A percentile compares a stretch with the other conserved stretches of the same genome.
Conservation (phyloP, 2,113 vertebrate species). For the Bufo bufo region DNA sequence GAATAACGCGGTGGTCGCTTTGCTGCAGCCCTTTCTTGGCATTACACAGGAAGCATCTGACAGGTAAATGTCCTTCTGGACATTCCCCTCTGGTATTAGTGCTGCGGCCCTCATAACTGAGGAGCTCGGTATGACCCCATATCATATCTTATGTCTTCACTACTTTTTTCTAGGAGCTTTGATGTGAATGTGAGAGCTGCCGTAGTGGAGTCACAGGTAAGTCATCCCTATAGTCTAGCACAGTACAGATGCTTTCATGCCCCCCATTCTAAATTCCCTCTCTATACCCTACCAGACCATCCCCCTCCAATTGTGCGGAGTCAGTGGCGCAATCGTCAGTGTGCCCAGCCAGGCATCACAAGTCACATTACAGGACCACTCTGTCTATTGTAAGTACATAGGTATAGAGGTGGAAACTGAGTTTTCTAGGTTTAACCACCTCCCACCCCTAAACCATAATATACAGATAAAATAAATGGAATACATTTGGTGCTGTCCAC, state of each 20-base stretch:
- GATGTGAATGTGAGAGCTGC: constrained; percentile 85
- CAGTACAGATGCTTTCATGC: background rate
- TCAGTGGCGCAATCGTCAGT: constrained; percentile 87
- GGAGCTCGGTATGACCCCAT: no score
- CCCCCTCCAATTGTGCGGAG: constrained; percentile 82
- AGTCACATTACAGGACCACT: constrained; percentile 79
- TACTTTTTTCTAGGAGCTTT: constrained; percentile 76
- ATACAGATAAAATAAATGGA: no score
- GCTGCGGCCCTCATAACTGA: background rate
- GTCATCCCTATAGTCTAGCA: background rate
- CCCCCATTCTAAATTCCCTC: background rate
- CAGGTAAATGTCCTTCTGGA: constrained; percentile 68
- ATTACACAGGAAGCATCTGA: constrained; percentile 83
- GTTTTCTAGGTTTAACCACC: no score
- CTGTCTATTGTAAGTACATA: constrained; percentile 85
- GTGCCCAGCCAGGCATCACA: constrained; percentile 91
- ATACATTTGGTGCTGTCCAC: no score
- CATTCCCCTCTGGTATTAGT: no score
- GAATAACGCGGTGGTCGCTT: constrained; percentile 84
- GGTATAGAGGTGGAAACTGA: constrained; percentile 53
- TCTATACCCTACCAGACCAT: constrained; percentile 68
- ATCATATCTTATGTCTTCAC: background rate
- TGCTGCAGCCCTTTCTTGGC: constrained; percentile 84
- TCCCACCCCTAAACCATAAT: no score
- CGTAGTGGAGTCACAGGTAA: constrained; percentile 92